Percentiles rank a stretch among this genome's conserved stretches.
Evolutionary conservation across 2,113 vertebrate genomes (phyloP).

Genomic region (Eretmochelys imbricata): DNA sequence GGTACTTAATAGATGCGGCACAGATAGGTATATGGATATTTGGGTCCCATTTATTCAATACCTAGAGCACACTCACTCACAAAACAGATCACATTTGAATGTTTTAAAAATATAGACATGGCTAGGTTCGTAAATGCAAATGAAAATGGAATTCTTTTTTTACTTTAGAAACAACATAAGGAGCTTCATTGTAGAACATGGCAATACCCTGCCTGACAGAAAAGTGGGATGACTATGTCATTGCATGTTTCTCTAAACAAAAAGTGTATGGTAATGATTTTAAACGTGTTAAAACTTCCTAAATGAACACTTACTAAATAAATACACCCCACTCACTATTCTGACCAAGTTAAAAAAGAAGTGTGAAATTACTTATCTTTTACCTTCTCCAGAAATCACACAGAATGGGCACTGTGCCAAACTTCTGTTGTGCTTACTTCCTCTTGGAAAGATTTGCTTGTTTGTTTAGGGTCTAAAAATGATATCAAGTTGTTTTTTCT

Average conservation of each 20-base stretch:
- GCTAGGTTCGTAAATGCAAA: too few relatives aligned
- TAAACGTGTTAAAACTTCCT: too few relatives aligned
- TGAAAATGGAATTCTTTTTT: too few relatives aligned
- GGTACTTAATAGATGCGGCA: background rate
- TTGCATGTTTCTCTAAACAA: too few relatives aligned
- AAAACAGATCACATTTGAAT: background rate
- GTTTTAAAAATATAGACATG: background rate
- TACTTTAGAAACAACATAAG: too few relatives aligned
- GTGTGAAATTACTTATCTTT: background rate
- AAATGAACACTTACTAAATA: too few relatives aligned
- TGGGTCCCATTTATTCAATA: background rate
- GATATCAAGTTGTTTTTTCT: background rate
- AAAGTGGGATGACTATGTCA: too few relatives aligned
- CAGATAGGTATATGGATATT: background rate
- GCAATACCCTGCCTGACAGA: too few relatives aligned
- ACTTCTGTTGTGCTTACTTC: background rate
- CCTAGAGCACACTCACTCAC: background rate
- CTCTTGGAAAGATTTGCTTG: conserved; percentile 10
- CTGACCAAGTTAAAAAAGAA: too few relatives aligned
- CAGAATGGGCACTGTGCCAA: background rate
- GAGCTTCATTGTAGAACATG: too few relatives aligned
- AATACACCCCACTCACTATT: too few relatives aligned
- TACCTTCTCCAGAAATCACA: background rate
- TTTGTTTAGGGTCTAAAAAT: background rate
- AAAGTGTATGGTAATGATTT: too few relatives aligned